A percentile compares a stretch with the other conserved stretches of the same genome.
Evolutionary conservation across 2,113 vertebrate species (phyloP).

Genomic region (Scomber scombrus): DNA sequence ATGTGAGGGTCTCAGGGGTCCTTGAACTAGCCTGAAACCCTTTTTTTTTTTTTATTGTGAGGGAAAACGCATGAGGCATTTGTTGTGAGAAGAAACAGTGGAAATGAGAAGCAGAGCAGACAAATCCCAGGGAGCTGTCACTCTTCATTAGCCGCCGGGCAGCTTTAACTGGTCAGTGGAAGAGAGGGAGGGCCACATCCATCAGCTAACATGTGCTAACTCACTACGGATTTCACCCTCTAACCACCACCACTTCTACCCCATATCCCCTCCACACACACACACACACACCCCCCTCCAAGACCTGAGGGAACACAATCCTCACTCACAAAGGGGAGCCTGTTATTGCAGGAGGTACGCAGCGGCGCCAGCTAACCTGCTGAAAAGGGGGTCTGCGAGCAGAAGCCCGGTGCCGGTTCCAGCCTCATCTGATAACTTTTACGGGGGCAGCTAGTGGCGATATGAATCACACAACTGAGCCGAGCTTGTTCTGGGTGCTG

Average conservation of each 20-base stretch:
- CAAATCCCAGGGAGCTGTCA: conserved; percentile 84
- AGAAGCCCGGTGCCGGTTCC: conserved; percentile 47
- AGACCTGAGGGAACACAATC: conserved; percentile 66
- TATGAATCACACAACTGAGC: conserved; percentile 40
- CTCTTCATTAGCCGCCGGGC: conserved; percentile 82
- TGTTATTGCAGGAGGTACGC: conserved; percentile 74
- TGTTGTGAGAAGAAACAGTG: conserved; percentile 78
- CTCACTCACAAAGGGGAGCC: conserved; percentile 76
- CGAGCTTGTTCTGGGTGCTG: conserved; percentile 25
- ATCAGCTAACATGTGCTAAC: conserved; percentile 80
- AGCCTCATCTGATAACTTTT: conserved; percentile 59
- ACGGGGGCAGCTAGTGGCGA: conserved; percentile 43
- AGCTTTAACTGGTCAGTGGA: conserved; percentile 79
- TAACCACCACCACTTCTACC: conserved; percentile 39
- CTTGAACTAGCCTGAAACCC: conserved; percentile 71
- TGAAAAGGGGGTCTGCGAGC: conserved; percentile 55
- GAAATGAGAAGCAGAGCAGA: conserved; percentile 81
- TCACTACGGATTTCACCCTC: conserved; percentile 74
- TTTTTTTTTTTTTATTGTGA: conserved; percentile 56
- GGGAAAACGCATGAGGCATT: conserved; percentile 71
- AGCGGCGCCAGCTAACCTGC: conserved; percentile 73
- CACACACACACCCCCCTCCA: not conserved
- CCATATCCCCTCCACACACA: conserved; percentile 20
- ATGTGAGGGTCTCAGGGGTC: conserved; percentile 75
- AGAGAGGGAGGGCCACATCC: conserved; percentile 71